These are phyloP conservation scores for Stigmatopora argus DNA, from an alignment of 2,113 vertebrate genomes.

Conservation along the genomic window DNA sequence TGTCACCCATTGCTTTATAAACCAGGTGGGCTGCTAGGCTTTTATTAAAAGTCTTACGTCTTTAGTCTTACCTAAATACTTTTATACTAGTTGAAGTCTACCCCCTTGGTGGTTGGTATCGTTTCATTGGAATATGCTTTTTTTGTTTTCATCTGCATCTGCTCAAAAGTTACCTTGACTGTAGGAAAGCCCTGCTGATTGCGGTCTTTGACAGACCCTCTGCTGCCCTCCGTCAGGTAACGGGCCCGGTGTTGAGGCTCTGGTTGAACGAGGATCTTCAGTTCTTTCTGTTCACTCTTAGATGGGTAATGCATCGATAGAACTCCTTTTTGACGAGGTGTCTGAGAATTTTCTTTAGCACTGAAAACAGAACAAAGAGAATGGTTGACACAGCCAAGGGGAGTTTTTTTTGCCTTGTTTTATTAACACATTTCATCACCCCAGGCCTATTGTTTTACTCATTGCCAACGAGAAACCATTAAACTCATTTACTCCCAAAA, in stretches of 20 bases:
- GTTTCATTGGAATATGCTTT: no score
- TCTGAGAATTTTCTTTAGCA: conserved; percentile 56
- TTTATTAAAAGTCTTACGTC: no score
- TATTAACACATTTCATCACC: background rate
- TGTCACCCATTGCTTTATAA: background rate
- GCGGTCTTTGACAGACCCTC: conserved; percentile 93
- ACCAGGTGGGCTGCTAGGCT: no score
- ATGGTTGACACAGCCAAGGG: conserved; percentile 20
- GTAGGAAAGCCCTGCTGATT: conserved; percentile 96
- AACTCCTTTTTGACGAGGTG: conserved; percentile 75
- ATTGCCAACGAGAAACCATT: background rate
- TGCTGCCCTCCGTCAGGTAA: conserved; percentile 95
- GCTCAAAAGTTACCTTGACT: conserved; percentile 77
- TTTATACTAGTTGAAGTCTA: no score
- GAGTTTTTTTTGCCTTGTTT: background rate
- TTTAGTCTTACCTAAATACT: no score
- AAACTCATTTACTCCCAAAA: background rate
- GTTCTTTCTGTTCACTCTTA: conserved; percentile 90
- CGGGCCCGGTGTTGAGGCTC: conserved; percentile 95
- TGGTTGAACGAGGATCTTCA: conserved; percentile 94
- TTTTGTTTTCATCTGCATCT: no score
- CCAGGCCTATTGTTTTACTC: background rate
- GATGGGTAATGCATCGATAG: conserved; percentile 86
- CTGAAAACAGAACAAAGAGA: conserved; percentile 48
- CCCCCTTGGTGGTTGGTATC: no score